A percentile compares a stretch with the other conserved stretches of the same genome.
Evolutionary conservation across 2,113 vertebrate species (phyloP).

Genomic region (Pimephales promelas): DNA sequence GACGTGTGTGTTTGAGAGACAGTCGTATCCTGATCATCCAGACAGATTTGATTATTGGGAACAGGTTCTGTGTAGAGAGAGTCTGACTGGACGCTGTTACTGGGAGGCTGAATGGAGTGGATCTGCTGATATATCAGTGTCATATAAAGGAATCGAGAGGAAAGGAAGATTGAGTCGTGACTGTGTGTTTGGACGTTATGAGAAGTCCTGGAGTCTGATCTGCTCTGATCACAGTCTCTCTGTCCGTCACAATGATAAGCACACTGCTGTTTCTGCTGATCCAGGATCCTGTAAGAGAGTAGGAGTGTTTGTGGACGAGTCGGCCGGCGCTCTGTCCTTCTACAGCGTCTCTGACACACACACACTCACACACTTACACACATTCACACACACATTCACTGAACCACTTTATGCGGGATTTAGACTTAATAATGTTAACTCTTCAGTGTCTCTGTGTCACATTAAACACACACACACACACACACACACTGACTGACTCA

Average conservation of each 20-base stretch:
- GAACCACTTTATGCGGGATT: neutral
- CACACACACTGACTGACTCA: too few relatives aligned
- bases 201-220: neutral
- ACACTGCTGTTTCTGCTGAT: accelerated
- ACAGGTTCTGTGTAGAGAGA: neutral
- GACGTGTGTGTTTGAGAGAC: accelerated
- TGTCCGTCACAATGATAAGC: neutral
- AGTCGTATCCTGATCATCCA: slow-evolving; percentile 1
- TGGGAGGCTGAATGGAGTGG: neutral
- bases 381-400: too few relatives aligned
- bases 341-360: too few relatives aligned
- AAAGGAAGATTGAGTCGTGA: accelerated
- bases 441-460: neutral
- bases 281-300: neutral
- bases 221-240: neutral
- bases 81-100: slow-evolving; percentile 12
- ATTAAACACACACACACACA: neutral
- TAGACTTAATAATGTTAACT: neutral
- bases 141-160: neutral
- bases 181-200: accelerated
- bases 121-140: accelerated
- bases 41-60: neutral
- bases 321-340: too few relatives aligned
- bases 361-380: too few relatives aligned
- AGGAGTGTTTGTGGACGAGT: too few relatives aligned